Percentiles rank a stretch among this genome's conserved stretches.
phyloP scores from a whole-genome alignment of 92 coral and sea anemone species.

The Meandrina meandrites region DNA sequence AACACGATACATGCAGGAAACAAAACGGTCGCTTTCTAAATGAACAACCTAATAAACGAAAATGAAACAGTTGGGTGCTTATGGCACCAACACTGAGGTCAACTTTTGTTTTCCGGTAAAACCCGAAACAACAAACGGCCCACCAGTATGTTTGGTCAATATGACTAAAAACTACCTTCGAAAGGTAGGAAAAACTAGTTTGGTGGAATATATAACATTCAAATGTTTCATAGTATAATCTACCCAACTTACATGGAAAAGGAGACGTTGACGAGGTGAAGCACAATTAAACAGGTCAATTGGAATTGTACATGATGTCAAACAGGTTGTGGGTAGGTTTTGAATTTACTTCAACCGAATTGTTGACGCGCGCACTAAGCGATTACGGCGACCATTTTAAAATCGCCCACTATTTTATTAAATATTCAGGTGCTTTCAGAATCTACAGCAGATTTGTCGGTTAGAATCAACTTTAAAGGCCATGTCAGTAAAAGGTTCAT shows the following conservation, averaged over 20 bases:
- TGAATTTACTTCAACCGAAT: not conserved
- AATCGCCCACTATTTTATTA: not conserved
- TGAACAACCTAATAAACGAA: no score
- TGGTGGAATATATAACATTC: not conserved
- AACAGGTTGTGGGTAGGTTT: not conserved
- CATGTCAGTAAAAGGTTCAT: not conserved
- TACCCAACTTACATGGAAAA: not conserved
- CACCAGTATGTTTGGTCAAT: slow-evolving; percentile 1
- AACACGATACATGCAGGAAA: no score
- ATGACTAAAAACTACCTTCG: not conserved
- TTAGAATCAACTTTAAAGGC: not conserved
- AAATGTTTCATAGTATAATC: not conserved
- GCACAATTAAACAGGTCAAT: not conserved
- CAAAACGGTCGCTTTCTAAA: no score
- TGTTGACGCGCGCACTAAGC: not conserved
- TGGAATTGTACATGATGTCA: not conserved
- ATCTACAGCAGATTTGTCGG: not conserved
- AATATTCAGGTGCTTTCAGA: not conserved
- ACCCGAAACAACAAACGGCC: not conserved
- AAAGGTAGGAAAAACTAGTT: not conserved
- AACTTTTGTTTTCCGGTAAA: slow-evolving; percentile 4
- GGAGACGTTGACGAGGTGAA: not conserved
- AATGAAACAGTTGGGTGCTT: not conserved
- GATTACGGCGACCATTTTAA: not conserved
- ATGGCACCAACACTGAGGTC: not conserved